Base-by-base conservation (phyloP, 2,888 invertebrate species). In the Philonicus albiceps region DNA sequence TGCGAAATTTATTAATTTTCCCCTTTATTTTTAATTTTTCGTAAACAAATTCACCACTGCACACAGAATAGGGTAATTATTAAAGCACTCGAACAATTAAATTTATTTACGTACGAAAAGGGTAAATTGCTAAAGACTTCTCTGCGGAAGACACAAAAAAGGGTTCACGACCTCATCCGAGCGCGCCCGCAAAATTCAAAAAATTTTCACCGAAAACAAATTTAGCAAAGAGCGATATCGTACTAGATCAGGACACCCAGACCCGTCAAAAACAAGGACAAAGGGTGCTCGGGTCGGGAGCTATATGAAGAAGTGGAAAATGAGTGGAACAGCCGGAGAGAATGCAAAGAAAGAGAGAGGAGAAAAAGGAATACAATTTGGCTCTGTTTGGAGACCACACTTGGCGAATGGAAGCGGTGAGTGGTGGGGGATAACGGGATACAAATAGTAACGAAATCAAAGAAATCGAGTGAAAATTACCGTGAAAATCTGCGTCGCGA, bases 91-190 rank as follows among this genome's bases (percentile, higher is more conserved):
- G 7, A 49, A 1, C 49, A 16, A 49, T 78, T 30, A 78, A 78
- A 31, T 43, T 13, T 27, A 49, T 0, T 43, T 13, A n/a, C n/a
- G n/a, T 53, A 7, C 40, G 13, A 34, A 22, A 11, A 22, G 16
- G 13, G 11, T 27, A 78, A 43, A 37, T 37, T 27, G 22, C 22
- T 19, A 0, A 22, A 19, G 19, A 22, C 3, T 6, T 22, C 8
- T 16, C 7, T 4, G 27, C 22, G 37, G 72, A 37, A 40, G 73
- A 73, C 40, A 27, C 43, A 37, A 74, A 40, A 74, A 43, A 74
- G 74, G 85, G 85, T 85, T 85, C 74, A 85, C 85, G 85, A 85
- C 85, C 74, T 85, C 73, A 49, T 37, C 37, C 73, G 49, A 55
- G 31, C 64, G 81, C 81, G 64, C 34, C 64, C 81, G 81, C 55